phyloP scores from a whole-genome alignment of 2,113 vertebrate genomes.

The Shinisaurus crocodilurus region DNA sequence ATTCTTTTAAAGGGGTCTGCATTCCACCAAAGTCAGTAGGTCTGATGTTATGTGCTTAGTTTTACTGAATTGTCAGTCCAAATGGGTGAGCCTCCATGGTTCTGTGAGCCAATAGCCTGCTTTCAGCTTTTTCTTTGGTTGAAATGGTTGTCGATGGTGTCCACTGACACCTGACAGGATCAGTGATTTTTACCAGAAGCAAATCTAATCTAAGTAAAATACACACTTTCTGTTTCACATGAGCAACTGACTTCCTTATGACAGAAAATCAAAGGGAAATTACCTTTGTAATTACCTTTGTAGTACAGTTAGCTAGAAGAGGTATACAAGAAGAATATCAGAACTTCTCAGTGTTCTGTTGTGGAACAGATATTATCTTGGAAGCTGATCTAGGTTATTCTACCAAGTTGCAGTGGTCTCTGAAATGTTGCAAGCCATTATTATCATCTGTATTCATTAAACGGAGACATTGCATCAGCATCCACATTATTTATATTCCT shows the following conservation, averaged over 20 bases:
- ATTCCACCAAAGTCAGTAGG: background rate
- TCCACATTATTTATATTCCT: conserved; percentile 26
- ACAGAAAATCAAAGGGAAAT: conserved; percentile 5
- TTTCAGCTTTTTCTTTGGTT: background rate
- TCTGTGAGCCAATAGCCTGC: background rate
- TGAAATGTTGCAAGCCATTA: conserved; percentile 12
- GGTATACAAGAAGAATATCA: background rate
- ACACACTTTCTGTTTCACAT: conserved; percentile 16
- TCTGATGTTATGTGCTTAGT: background rate
- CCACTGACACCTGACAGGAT: conserved; percentile 4
- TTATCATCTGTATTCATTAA: conserved; percentile 8
- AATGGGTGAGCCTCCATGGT: background rate
- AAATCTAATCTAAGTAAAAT: background rate
- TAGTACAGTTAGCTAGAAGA: conserved; percentile 13
- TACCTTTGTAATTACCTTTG: too few relatives aligned
- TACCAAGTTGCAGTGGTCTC: background rate
- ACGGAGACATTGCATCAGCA: background rate
- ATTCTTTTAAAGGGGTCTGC: background rate
- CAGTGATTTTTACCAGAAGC: background rate
- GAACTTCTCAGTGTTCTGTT: background rate
- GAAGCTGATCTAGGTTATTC: rapidly evolving
- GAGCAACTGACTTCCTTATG: background rate
- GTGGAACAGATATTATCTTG: rapidly evolving
- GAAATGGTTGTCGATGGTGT: background rate
- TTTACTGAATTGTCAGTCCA: background rate